Evolutionary conservation across 1,140 invertebrate genomes (phyloP).

Genomic region (Druon quercuslanigerum): DNA sequence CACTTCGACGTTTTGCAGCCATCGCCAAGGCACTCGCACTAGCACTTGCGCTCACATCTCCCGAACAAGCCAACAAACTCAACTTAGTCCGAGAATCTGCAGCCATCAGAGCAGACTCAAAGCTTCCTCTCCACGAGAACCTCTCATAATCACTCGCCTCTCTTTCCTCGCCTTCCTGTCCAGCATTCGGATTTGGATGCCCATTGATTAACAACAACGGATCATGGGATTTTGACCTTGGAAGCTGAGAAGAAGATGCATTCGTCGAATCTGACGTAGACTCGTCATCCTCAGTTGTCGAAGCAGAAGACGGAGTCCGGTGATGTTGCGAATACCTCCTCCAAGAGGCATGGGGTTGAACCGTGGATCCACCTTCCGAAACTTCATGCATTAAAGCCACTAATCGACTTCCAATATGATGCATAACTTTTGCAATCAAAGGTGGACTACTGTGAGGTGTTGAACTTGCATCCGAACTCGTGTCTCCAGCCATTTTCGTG

Average conservation of each 20-base stretch:
- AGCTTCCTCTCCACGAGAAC: slow-evolving; percentile 92
- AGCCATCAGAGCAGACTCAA: slow-evolving; percentile 90
- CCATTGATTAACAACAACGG: slow-evolving; percentile 79
- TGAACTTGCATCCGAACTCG: slow-evolving; percentile 68
- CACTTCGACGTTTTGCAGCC: slow-evolving; percentile 85
- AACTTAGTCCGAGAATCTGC: slow-evolving; percentile 87
- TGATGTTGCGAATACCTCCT: slow-evolving; percentile 72
- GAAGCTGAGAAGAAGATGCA: slow-evolving; percentile 70
- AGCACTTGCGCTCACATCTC: slow-evolving; percentile 78
- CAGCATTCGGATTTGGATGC: slow-evolving; percentile 66
- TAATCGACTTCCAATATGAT: slow-evolving; percentile 91
- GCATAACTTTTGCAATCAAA: slow-evolving; percentile 93
- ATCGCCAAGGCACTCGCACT: slow-evolving; percentile 80
- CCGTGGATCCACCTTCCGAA: slow-evolving; percentile 80
- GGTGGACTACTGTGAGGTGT: slow-evolving; percentile 86
- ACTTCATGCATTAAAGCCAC: slow-evolving; percentile 95
- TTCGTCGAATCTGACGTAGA: slow-evolving; percentile 79
- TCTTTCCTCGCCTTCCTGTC: slow-evolving; percentile 81
- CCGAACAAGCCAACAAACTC: slow-evolving; percentile 80
- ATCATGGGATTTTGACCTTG: slow-evolving; percentile 87
- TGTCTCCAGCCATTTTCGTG: slow-evolving; percentile 81
- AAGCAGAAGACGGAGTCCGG: slow-evolving; percentile 80
- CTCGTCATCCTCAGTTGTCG: slow-evolving; percentile 87
- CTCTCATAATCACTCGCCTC: slow-evolving; percentile 91
- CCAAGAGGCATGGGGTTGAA: slow-evolving; percentile 69